Evolutionary conservation across 2,888 invertebrate genomes (phyloP).

Genomic region (Euproctis similis): DNA sequence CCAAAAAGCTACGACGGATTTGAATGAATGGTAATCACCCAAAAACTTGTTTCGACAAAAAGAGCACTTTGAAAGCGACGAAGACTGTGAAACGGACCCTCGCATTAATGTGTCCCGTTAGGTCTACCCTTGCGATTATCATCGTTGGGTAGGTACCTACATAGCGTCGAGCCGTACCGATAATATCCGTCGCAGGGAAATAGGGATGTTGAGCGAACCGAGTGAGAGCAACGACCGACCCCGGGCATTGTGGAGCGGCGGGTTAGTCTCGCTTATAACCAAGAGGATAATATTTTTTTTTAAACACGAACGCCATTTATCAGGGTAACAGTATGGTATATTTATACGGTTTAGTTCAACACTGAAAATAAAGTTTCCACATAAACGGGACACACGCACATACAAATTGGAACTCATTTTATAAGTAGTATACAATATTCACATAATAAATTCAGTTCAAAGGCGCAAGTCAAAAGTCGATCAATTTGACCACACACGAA

Average conservation of each 20-base stretch:
- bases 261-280: constrained; percentile 21
- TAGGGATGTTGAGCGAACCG: constrained; percentile 33
- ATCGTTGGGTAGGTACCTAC: constrained; percentile 36
- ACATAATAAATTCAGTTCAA: too few relatives aligned
- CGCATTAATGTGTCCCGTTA: constrained; percentile 42
- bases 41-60: constrained; percentile 21
- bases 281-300: too few relatives aligned
- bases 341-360: too few relatives aligned
- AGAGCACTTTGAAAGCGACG: constrained; percentile 26
- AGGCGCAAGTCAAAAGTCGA: too few relatives aligned
- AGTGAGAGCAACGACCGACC: constrained; percentile 43
- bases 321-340: too few relatives aligned
- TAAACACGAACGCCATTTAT: not conserved
- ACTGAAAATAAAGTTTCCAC: too few relatives aligned
- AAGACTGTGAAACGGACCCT: constrained; percentile 32
- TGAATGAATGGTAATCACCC: constrained; percentile 7
- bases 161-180: constrained; percentile 31
- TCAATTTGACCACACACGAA: too few relatives aligned
- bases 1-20: constrained; percentile 1
- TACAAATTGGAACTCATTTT: too few relatives aligned
- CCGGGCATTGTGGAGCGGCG: constrained; percentile 10
- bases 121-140: constrained; percentile 49
- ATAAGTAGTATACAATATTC: too few relatives aligned
- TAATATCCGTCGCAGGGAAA: constrained; percentile 42
- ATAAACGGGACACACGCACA: too few relatives aligned